These are phyloP conservation scores for Caenorhabditis parvicauda DNA, from an alignment of 2,888 invertebrate species.

Conservation along the genomic window DNA sequence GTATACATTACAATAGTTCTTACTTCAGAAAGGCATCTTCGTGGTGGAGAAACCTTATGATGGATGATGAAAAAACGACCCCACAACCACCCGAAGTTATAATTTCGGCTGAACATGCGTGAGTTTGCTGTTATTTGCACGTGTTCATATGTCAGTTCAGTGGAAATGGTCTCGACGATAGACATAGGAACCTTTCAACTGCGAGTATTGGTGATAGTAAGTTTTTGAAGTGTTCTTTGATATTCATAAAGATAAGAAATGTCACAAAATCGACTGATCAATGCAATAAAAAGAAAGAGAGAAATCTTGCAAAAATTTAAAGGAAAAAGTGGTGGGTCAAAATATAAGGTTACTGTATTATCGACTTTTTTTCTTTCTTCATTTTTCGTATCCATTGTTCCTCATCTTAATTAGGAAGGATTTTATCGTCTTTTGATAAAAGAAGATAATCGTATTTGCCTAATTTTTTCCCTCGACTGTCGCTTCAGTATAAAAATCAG, in stretches of 20 bases:
- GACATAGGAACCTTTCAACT: conserved; percentile 42
- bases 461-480: too few species aligned
- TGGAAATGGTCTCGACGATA: conserved; percentile 30
- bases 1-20: neutral
- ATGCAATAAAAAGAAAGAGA: too few species aligned
- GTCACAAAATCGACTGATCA: too few species aligned
- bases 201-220: conserved; percentile 45
- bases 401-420: too few species aligned
- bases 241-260: conserved; percentile 2
- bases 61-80: conserved; percentile 35
- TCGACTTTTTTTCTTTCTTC: too few species aligned
- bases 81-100: conserved; percentile 28
- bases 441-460: too few species aligned
- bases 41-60: conserved; percentile 43
- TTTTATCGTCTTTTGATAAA: too few species aligned
- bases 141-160: conserved; percentile 12
- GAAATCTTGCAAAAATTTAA: too few species aligned
- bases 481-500: too few species aligned
- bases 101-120: conserved; percentile 31
- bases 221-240: conserved; percentile 9
- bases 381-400: too few species aligned
- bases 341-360: too few species aligned
- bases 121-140: conserved; percentile 5
- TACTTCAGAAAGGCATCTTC: conserved; percentile 32
- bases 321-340: too few species aligned